phyloP scores from a whole-genome alignment of 2,888 invertebrate genomes.

The Actias luna region DNA sequence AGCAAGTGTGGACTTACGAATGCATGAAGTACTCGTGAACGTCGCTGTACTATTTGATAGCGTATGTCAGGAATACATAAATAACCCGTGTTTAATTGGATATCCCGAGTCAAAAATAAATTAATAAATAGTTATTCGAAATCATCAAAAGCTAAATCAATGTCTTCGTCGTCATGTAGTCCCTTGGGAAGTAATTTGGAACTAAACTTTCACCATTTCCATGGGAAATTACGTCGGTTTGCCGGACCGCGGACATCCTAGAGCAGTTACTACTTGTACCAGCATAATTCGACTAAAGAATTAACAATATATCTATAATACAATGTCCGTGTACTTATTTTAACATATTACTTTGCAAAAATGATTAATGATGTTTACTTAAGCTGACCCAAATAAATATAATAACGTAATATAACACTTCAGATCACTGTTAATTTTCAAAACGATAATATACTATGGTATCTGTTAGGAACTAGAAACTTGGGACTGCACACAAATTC shows the following conservation, averaged over 20 bases:
- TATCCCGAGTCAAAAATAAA: not conserved
- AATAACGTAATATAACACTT: no score
- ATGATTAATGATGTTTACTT: no score
- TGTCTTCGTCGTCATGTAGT: not conserved
- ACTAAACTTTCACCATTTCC: not conserved
- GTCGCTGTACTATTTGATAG: not conserved
- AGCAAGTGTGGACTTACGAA: constrained; percentile 8
- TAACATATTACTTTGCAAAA: no score
- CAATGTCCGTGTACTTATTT: not conserved
- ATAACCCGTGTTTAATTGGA: not conserved
- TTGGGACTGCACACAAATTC: no score
- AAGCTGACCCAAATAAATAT: no score
- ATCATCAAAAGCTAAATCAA: not conserved
- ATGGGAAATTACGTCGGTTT: no score
- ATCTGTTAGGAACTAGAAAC: no score
- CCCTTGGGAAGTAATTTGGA: not conserved
- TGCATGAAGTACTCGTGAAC: constrained; percentile 1
- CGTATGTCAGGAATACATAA: not conserved
- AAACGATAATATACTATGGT: no score
- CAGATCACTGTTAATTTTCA: no score
- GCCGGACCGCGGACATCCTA: no score
- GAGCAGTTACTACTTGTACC: not conserved
- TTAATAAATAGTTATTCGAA: not conserved
- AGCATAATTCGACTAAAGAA: not conserved
- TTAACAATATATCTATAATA: not conserved